phyloP scores from a whole-genome alignment of 1,140 invertebrate genomes.

The Leptinotarsa undecemlineata region DNA sequence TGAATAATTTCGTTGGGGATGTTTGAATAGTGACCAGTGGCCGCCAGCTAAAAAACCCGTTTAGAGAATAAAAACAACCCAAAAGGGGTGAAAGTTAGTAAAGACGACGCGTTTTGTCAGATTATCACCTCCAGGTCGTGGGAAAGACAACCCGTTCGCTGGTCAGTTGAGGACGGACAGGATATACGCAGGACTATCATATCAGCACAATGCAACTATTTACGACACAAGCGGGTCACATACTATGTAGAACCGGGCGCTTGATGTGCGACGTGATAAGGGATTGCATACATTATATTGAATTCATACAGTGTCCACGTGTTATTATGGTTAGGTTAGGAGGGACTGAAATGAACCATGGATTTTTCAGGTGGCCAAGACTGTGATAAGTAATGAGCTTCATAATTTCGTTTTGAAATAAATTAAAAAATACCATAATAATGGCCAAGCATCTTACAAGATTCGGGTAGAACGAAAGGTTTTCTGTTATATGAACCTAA shows the following conservation, averaged over 20 bases:
- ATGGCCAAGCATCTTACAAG: no score
- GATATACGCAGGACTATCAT: constrained; percentile 14
- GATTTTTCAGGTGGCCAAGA: no score
- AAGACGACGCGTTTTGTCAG: constrained; percentile 12
- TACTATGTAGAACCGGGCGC: background rate
- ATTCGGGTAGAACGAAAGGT: no score
- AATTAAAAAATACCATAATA: no score
- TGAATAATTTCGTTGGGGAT: background rate
- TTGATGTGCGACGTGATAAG: background rate
- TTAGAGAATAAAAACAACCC: constrained; percentile 8
- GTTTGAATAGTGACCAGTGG: background rate
- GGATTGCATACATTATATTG: constrained; percentile 4
- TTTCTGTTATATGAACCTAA: no score
- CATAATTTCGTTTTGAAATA: no score
- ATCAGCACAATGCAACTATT: constrained; percentile 6
- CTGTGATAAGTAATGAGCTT: no score
- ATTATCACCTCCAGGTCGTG: constrained; percentile 21
- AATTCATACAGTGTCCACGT: background rate
- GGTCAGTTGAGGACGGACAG: constrained; percentile 22
- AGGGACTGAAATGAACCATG: no score
- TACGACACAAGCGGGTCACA: background rate
- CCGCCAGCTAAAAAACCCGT: constrained; percentile 6
- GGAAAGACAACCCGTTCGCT: constrained; percentile 17
- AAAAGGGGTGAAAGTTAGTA: constrained; percentile 9
- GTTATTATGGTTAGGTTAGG: no score